Evolutionary conservation across 1,140 invertebrate species (phyloP).

Genomic region (Diabrotica undecimpunctata): DNA sequence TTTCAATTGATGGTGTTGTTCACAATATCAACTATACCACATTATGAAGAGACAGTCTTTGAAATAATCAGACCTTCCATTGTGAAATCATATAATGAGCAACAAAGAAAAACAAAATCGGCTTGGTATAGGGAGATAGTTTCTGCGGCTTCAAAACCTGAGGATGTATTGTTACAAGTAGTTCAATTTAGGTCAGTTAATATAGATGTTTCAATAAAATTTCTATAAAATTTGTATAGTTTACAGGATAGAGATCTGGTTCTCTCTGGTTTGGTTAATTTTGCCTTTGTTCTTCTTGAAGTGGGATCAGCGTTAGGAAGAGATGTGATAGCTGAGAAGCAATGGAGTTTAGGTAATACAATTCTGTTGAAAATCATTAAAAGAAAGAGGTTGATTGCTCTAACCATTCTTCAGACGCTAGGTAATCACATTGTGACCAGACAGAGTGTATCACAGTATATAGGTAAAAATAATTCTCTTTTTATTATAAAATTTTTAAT

Average conservation of each 20-base stretch:
- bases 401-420: constrained; percentile 49
- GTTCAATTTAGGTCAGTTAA: constrained; percentile 52
- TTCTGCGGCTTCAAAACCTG: constrained; percentile 42
- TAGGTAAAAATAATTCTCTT: constrained; percentile 43
- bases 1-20: constrained; percentile 55
- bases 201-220: no score
- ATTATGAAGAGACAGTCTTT: constrained; percentile 52
- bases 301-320: constrained; percentile 38
- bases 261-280: constrained; percentile 52
- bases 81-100: constrained; percentile 48
- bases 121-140: constrained; percentile 53
- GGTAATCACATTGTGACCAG: constrained; percentile 50
- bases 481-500: background rate
- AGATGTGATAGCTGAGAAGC: constrained; percentile 41
- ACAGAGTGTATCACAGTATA: constrained; percentile 50
- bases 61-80: constrained; percentile 52
- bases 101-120: constrained; percentile 49
- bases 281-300: constrained; percentile 53
- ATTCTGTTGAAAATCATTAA: constrained; percentile 53
- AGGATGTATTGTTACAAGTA: constrained; percentile 49
- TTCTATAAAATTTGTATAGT: constrained; percentile 35
- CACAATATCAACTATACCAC: constrained; percentile 47
- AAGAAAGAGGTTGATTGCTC: constrained; percentile 49
- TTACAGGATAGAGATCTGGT: constrained; percentile 53
- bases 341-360: constrained; percentile 50